phyloP scores from a whole-genome alignment of 53 echinoderm and acorn worm species.

The Actinopyga echinites region DNA sequence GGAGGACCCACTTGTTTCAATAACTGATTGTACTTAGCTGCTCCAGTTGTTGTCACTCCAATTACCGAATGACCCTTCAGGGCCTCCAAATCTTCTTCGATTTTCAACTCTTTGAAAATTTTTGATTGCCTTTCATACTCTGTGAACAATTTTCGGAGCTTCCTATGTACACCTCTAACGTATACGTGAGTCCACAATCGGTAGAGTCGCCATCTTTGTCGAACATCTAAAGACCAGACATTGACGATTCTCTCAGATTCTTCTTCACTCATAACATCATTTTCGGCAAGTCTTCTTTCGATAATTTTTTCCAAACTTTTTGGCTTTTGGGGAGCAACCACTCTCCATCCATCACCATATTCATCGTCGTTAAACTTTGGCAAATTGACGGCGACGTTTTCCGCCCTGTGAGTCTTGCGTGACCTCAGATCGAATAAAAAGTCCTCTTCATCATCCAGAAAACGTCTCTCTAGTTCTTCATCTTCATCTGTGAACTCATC shows the following conservation, averaged over 20 bases:
- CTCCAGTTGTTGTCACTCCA: conserved; percentile 87
- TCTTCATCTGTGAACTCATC: background rate
- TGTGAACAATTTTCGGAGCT: background rate
- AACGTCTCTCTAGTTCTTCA: conserved; percentile 20
- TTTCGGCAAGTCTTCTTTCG: background rate
- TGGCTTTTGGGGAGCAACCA: background rate
- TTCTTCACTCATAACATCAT: background rate
- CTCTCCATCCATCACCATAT: background rate
- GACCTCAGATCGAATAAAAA: background rate
- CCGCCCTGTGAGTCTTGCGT: background rate
- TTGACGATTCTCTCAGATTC: conserved; percentile 27
- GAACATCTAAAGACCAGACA: conserved; percentile 46
- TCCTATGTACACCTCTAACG: background rate
- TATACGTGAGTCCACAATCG: conserved; percentile 61
- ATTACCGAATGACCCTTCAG: conserved; percentile 56
- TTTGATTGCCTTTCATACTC: conserved; percentile 19
- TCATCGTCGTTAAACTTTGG: background rate
- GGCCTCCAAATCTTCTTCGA: conserved; percentile 41
- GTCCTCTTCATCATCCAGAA: conserved; percentile 29
- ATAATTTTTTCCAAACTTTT: background rate
- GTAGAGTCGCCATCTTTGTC: conserved; percentile 74
- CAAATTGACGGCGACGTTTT: background rate
- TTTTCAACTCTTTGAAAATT: conserved; percentile 55
- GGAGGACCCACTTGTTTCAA: conserved; percentile 61
- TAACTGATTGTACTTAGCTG: conserved; percentile 66